These are phyloP conservation scores for Piprites chloris DNA, from an alignment of 2,113 vertebrate genomes.

Conservation along the genomic window DNA sequence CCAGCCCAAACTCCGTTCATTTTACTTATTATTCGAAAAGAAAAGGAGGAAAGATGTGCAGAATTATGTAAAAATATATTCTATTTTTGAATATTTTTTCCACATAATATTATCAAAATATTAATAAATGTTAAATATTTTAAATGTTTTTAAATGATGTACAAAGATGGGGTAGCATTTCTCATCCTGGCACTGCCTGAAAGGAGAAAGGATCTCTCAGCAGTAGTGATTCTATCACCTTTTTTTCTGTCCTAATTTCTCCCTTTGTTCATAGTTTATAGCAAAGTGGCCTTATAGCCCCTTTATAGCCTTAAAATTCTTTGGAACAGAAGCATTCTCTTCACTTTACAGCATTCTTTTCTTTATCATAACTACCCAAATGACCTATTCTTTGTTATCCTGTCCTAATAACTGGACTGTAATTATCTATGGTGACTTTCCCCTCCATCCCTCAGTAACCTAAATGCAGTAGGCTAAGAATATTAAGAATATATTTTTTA, in stretches of 20 bases:
- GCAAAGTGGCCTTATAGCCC: no score
- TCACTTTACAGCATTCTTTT: neutral
- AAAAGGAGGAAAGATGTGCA: neutral
- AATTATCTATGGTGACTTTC: neutral
- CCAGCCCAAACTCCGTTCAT: neutral
- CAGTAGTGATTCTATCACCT: neutral
- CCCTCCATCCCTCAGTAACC: neutral
- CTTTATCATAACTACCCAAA: neutral
- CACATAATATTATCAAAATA: neutral
- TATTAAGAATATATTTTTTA: neutral
- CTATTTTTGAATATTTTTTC: neutral
- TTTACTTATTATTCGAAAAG: neutral
- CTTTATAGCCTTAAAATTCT: neutral
- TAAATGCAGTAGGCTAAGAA: neutral
- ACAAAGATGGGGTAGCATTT: neutral
- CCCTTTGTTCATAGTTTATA: neutral
- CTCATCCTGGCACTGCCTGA: neutral
- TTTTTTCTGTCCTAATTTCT: neutral
- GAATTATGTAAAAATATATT: neutral
- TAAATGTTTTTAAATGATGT: neutral
- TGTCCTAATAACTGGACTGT: neutral
- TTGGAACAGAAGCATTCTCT: neutral
- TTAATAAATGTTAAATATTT: neutral
- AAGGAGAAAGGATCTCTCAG: slow-evolving; percentile 31
- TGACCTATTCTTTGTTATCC: neutral